Evolutionary conservation across 2,888 invertebrate species (phyloP), one percentile per base, ranked within the genome.

Genomic region (Hartigia nigra): DNA sequence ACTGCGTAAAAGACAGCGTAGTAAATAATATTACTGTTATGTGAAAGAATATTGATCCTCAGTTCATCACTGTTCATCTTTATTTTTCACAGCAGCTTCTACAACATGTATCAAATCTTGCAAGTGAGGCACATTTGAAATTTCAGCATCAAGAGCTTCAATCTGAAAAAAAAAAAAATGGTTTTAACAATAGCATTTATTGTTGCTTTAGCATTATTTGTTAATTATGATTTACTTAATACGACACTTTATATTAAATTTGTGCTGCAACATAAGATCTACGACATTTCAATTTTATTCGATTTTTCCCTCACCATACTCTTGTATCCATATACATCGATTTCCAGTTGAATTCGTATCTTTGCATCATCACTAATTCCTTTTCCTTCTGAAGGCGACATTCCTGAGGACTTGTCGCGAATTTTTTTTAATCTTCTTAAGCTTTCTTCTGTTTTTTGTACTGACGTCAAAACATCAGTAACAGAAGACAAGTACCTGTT

Each of bases 371-470:
- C 99, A 36, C 95, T 95, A 82, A 95, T 92, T n/a, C 94, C 94
- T 74, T 93, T 93, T 82, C 90, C 92, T 81, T 94, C 95, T 79
- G 90, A 92, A 78, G 92, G 88, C 81, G 91, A 92, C 77, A 87
- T 85, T 77, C 89, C 90, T 14, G 87, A 88, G 12, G 93, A 91
- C 88, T 93, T 93, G 80, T 96, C 96, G 82, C 97, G 94, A 32
- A 96, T 95, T 91, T 96, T 96, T 92, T 98, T 98, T 89, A 99
- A 93, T 86, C 98, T 94, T 89, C 97, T 95, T 83, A 99, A 92
- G 78, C 98, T 98, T 90, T 98, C 98, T 90, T 99, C 98, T 85
- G 98, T 99, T 92, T 96, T 98, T 91, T 97, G 97, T 12, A 99
- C 98, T 1, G 98, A 98, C 74, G 96, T 96, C 82, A 99, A 92